Evolutionary conservation across 37 sponge, comb jelly and placozoan species (phyloP).

Genomic region (Tethya wilhelma): DNA sequence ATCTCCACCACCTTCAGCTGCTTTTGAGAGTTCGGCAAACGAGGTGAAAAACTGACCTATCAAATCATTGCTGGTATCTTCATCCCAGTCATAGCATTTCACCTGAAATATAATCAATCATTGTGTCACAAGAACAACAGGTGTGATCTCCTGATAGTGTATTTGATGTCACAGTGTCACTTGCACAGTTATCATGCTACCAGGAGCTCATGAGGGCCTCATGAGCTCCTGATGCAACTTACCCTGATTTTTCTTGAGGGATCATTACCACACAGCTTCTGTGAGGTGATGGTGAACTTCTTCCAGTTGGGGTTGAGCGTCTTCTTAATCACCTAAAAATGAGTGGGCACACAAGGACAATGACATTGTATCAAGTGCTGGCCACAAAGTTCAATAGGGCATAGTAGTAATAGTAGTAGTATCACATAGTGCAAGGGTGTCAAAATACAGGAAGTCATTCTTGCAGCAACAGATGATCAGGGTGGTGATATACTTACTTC

Average conservation of each 20-base stretch:
- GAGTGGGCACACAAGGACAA: background rate
- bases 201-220: no score
- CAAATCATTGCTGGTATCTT: constrained; percentile 81
- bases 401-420: background rate
- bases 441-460: no score
- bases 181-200: no score
- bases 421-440: no score
- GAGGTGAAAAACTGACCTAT: constrained; percentile 76
- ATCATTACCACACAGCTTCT: constrained; percentile 62
- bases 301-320: constrained; percentile 88
- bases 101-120: constrained; percentile 52
- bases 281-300: constrained; percentile 50
- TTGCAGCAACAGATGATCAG: no score
- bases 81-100: constrained; percentile 86
- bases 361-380: background rate
- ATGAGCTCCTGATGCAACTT: no score
- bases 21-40: constrained; percentile 39
- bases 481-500: no score
- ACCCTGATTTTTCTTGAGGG: constrained; percentile 69
- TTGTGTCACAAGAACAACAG: no score
- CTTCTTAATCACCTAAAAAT: constrained; percentile 81
- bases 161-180: no score
- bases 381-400: background rate
- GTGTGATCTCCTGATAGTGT: no score
- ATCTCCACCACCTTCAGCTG: background rate